Conservation (phyloP, 1,140 invertebrate genomes). For the Potamilus streckersoni region DNA sequence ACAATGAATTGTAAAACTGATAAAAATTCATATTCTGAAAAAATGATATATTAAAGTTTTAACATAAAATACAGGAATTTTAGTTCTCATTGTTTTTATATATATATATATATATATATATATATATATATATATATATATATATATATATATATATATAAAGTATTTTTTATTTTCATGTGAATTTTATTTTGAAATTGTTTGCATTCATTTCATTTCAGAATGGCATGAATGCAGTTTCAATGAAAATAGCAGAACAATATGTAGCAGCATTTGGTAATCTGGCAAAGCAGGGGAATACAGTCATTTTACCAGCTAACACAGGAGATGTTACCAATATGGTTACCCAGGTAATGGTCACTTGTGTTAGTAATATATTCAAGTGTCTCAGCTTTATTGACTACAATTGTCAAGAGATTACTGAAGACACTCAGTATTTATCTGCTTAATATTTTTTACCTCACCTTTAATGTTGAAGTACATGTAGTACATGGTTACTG, state of each 20-base stretch:
- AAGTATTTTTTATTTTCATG: not conserved
- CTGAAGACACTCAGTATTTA: too few species aligned
- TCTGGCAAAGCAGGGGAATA: constrained; percentile 93
- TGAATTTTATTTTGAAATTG: not conserved
- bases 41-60: not conserved
- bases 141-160: too few species aligned
- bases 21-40: too few species aligned
- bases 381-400: too few species aligned
- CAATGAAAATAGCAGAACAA: constrained; percentile 92
- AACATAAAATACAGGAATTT: not conserved
- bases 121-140: too few species aligned
- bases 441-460: too few species aligned
- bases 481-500: too few species aligned
- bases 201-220: constrained; percentile 34
- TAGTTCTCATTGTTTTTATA: not conserved
- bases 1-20: too few species aligned
- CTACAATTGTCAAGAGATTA: too few species aligned
- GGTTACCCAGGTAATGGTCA: constrained; percentile 79
- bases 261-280: constrained; percentile 95
- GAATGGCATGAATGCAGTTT: constrained; percentile 81
- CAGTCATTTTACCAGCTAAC: constrained; percentile 92
- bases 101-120: too few species aligned
- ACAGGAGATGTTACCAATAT: constrained; percentile 85
- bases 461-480: too few species aligned
- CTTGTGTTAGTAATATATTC: too few species aligned